Base-by-base conservation (phyloP, 1,140 invertebrate species). In the Atta texana region DNA sequence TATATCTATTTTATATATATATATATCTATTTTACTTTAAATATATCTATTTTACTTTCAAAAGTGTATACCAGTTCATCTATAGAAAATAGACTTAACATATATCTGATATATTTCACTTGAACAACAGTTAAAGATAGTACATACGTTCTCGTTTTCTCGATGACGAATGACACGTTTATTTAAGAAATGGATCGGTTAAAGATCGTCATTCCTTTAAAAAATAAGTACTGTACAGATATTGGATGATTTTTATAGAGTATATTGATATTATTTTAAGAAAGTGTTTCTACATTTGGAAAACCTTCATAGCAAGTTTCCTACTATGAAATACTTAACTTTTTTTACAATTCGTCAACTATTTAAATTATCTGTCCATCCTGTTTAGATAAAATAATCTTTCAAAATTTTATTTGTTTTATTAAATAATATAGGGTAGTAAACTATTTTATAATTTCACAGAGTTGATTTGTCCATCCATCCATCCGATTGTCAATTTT, bases 131-230 rank as follows among this genome's bases (percentile, higher is more conserved):
- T 75, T 44, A 59, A 61, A 61, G 14, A 18, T 24, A 39, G 14
- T 34, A 12, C 5, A 39, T 34, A 16, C 6, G 21, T 51, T 69
- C 21, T 44, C 55, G 3, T 75, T 75, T 55, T 21, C n/a, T 1
- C 31, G n/a, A 39, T 24, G n/a, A 59, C 72, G 5, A 63, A 12
- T 31, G 59, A 63, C 24, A 49, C 6, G 21, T 64, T 78, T 68
- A 68, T 66, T 78, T 78, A 28, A 44, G 44, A 55, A 55, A 55
- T 68, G 24, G 31, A 24, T 55, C 18, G n/a, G 5, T 80, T 21
- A 31, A 82, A 44, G 12, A 69, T 81, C n/a, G 16, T 82, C 28
- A 44, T 49, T 49, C 24, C 44, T 59, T 57, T 44, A 31, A 72
- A 31, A 57, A 72, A 49, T 59, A 69, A 71, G 4, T 14, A 59